Base-by-base conservation (phyloP, 2,113 vertebrate species). In the Platysteira castanea region DNA sequence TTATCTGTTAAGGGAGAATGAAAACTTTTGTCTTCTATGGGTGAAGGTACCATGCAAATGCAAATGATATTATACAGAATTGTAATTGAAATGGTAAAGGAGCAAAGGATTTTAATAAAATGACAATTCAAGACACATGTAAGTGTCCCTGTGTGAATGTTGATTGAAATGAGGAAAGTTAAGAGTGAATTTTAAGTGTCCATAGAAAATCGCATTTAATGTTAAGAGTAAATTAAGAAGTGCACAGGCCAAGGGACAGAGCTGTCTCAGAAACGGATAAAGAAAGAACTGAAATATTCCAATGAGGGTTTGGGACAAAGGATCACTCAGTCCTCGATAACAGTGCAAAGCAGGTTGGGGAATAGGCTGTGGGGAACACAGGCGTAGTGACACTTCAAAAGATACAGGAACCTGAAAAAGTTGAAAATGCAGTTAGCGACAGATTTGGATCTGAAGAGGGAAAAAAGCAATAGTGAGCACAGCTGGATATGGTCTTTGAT, bases 401-500 rank as follows among this genome's bases (percentile, higher is more conserved):
- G 89, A 69, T 39, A 37, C 3, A 47, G 47, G 80, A 94, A 83
- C 91, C 64, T 90, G 90, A 90, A 95, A 95, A 96, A 95, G 67
- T 95, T 94, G 88, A 92, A 95, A 97, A 96, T 64, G 68, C 44
- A 64, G 87, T 71, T 85, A 93, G 86, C 4, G 42, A 88, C 83
- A 93, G 81, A 97, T 96, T 95, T 84, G 86, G 96, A 96, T 95
- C 81, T 90, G 86, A 92, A 86, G 71, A 88, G 18, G 37, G 52
- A 69, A 88, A 89, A 95, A 95, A 93, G 91, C 78, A 60, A 74
- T 60, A 92, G 71, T 47, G 77, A 93, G 57, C 95, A 70, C 95
- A 94, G 95, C 94, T 96, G 94, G 95, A 92, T 91, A 60, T 81
- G 74, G 86, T 76, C 84, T 95, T 95, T 95, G 94, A 96, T 93